Percentiles rank a stretch among this genome's conserved stretches.
Conservation (phyloP, 2,797 vertebrate genomes). For the Micromesistius poutassou region DNA sequence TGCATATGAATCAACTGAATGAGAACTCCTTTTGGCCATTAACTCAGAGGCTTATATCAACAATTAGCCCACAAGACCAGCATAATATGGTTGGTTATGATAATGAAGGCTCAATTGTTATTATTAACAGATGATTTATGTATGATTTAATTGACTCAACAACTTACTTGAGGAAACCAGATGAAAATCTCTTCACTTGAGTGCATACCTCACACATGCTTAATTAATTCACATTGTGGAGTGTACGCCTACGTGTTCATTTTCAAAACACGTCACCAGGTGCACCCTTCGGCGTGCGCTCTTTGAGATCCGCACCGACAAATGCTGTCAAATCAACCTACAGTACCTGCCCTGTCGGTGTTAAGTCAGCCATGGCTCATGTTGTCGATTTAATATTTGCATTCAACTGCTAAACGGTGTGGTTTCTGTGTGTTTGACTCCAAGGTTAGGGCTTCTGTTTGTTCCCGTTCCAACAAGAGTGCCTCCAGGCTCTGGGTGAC, state of each 20-base stretch:
- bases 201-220: not conserved
- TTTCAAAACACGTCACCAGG: not conserved
- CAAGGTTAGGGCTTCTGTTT: slow-evolving; percentile 41
- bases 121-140: not conserved
- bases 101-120: not conserved
- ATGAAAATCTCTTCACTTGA: not conserved
- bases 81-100: not conserved
- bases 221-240: not conserved
- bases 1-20: not conserved
- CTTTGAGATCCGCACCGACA: not conserved
- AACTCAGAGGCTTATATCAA: not conserved
- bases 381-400: not conserved
- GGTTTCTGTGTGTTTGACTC: slow-evolving; percentile 8
- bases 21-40: not conserved
- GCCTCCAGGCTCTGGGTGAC: slow-evolving; percentile 42
- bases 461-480: slow-evolving; percentile 51
- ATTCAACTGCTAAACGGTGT: not conserved
- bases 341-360: not conserved
- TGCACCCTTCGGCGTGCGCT: not conserved
- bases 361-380: not conserved
- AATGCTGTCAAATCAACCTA: not conserved
- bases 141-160: not conserved
- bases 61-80: not conserved
- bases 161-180: not conserved
- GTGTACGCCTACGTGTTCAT: too few relatives aligned